phyloP scores from a whole-genome alignment of 2,797 vertebrate genomes.

The Bufotes viridis region DNA sequence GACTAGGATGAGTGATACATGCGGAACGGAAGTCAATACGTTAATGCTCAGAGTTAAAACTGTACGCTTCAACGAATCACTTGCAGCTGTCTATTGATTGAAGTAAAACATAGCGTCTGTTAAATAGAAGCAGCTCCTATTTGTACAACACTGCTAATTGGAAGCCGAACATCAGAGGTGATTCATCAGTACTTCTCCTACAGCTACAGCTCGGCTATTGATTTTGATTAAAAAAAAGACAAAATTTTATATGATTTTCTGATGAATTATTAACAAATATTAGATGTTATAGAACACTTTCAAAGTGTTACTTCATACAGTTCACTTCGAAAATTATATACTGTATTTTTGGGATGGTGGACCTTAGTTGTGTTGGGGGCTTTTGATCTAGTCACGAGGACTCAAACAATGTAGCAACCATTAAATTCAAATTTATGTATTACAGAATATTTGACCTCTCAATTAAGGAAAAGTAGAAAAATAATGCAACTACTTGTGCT shows the following conservation, averaged over 20 bases:
- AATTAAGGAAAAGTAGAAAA: background rate
- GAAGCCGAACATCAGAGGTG: slow-evolving; percentile 50
- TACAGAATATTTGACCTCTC: background rate
- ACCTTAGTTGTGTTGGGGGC: background rate
- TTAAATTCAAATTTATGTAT: background rate
- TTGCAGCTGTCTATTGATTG: slow-evolving; percentile 58
- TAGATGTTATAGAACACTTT: slow-evolving; percentile 4
- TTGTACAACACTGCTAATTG: slow-evolving; percentile 60
- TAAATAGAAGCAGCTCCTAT: slow-evolving; percentile 57
- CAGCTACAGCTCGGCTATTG: slow-evolving; percentile 37
- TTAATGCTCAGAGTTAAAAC: slow-evolving; percentile 54
- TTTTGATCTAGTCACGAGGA: background rate
- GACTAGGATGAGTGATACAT: slow-evolving; percentile 53
- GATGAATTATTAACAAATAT: background rate
- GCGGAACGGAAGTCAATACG: slow-evolving; percentile 55
- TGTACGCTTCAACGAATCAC: slow-evolving; percentile 44
- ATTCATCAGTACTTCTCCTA: slow-evolving; percentile 48
- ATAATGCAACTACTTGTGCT: background rate
- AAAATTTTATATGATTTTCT: slow-evolving; percentile 17
- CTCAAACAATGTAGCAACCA: background rate
- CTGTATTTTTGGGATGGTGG: background rate
- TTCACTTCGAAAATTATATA: background rate
- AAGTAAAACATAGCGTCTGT: slow-evolving; percentile 55
- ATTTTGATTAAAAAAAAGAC: slow-evolving; percentile 34
- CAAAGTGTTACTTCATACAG: background rate